Evolutionary conservation across 2,113 vertebrate genomes (phyloP).

Genomic region (Malurus alboscapulatus): DNA sequence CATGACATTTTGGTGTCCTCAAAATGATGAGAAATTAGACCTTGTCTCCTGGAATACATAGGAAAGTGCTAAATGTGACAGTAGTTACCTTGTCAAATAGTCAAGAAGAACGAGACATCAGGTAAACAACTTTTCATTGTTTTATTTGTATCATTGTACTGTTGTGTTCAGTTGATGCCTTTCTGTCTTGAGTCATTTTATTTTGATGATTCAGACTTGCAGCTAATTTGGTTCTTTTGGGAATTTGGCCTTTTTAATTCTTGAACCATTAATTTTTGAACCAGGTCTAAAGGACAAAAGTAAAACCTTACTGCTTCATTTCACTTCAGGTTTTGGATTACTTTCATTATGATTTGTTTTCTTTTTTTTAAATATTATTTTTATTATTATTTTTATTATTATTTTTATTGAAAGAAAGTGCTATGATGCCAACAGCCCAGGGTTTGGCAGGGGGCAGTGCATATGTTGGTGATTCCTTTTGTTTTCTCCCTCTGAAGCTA

Average conservation of each 20-base stretch:
- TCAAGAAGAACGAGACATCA: not conserved
- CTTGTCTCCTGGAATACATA: not conserved
- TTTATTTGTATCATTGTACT: not conserved
- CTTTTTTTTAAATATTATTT: not conserved
- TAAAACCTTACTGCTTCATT: not conserved
- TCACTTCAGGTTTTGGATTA: not conserved
- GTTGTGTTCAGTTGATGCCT: not conserved
- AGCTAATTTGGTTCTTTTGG: not conserved
- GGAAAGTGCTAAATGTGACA: not conserved
- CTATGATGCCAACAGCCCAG: not conserved
- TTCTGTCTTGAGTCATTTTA: not conserved
- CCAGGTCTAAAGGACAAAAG: not conserved
- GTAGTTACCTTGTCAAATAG: slow-evolving; percentile 10
- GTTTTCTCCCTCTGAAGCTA: not conserved
- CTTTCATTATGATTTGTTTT: not conserved
- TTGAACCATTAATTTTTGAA: not conserved
- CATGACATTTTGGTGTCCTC: not conserved
- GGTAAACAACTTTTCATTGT: not conserved
- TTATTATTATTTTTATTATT: not conserved
- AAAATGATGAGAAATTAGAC: slow-evolving; percentile 6
- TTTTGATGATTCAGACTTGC: not conserved
- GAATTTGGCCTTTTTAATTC: not conserved
- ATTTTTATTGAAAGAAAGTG: not conserved
- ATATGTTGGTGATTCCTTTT: not conserved
- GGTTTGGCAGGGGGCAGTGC: not conserved